Evolutionary conservation across 2,797 vertebrate species (phyloP), one percentile per base, ranked within the genome.

Genomic region (Gorsachius magnificus): DNA sequence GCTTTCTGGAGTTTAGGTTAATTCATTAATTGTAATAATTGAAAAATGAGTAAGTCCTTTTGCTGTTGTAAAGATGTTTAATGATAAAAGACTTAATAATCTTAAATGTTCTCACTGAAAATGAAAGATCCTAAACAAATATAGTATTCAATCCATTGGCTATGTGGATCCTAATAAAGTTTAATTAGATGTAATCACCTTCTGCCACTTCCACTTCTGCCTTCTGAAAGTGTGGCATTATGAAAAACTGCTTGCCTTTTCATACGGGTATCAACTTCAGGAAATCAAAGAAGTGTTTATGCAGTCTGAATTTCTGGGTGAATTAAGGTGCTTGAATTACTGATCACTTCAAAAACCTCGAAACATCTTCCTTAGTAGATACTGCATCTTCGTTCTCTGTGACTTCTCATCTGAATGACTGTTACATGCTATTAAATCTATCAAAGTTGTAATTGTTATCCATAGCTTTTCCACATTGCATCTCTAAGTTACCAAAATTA

Each of bases 381-480:
- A 95, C 31, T 96, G 53, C 68, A 21, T 76, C 36, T 13, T 66
- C 20, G 7, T 69, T 76, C 56, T 85, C 78, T 29, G 26, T 57
- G 50, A 78, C 83, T 95, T 96, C 84, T 94, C 83, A 89, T 85
- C 45, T 77, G 45, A 93, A 91, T 91, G 68, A 92, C 26, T 94
- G 36, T 89, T 91, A 88, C 11, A n/a, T 90, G 54, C 76, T 94
- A 78, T 57, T 81, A 70, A 69, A 90, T 45, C 86, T 92, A n/a
- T 68, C 28, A 51, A 86, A 57, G 64, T 90, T 46, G 64, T 38
- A 87, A 70, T 85, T 96, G 66, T 91, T 94, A n/a, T 29, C 70
- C 41, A 56, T 74, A 86, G 54, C 72, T 95, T 97, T 97, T 92
- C 77, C 20, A 5, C 58, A 43, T 45, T 61, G 43, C 64, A 72